Evolutionary conservation across 1,140 invertebrate genomes (phyloP).

Genomic region (Babylonia areolata): DNA sequence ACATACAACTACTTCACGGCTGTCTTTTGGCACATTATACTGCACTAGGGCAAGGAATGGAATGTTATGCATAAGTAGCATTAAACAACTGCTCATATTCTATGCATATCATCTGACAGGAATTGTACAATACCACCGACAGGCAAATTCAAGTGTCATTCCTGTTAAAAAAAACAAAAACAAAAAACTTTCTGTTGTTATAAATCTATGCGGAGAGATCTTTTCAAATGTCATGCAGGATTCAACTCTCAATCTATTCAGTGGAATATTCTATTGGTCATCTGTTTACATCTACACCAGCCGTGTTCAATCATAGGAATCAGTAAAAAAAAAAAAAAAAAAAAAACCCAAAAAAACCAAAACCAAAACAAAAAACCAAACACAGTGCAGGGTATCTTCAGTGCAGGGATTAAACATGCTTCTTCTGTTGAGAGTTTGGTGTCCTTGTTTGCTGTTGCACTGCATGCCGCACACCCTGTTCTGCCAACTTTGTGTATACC

Average conservation of each 20-base stretch:
- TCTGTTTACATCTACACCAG: slow-evolving; percentile 17
- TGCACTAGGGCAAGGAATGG: neutral
- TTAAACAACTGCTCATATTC: neutral
- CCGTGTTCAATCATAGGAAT: neutral
- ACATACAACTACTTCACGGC: no score
- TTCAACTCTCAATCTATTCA: slow-evolving; percentile 35
- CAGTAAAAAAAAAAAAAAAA: no score
- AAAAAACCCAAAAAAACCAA: no score
- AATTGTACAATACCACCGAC: neutral
- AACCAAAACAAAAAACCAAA: no score
- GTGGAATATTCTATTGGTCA: slow-evolving; percentile 40
- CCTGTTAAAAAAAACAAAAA: no score
- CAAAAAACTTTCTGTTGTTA: neutral
- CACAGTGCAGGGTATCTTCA: neutral
- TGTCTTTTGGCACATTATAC: neutral
- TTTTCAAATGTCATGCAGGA: neutral
- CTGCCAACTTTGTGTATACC: slow-evolving; percentile 62
- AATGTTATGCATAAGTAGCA: neutral
- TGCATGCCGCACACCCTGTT: slow-evolving; percentile 61
- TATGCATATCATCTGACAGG: neutral
- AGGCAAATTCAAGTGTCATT: neutral
- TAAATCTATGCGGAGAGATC: neutral
- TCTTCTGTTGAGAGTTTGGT: neutral
- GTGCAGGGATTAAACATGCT: neutral
- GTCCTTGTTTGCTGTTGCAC: slow-evolving; percentile 55